Base-by-base conservation (phyloP, 2,888 invertebrate genomes). In the Acanthoscelides obtectus region DNA sequence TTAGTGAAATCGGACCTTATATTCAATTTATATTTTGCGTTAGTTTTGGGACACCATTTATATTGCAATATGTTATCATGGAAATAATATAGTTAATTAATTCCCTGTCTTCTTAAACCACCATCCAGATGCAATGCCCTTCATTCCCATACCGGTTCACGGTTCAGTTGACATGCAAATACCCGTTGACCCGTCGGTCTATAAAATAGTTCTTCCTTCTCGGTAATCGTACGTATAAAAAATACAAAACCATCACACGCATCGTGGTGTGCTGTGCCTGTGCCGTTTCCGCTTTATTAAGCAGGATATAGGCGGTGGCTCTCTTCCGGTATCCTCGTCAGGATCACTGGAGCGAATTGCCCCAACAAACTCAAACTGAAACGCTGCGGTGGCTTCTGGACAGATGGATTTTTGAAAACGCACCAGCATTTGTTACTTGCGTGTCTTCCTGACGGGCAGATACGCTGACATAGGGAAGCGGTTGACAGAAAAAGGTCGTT, bases 201-300 rank as follows among this genome's bases (percentile, higher is more conserved):
- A 45, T 12, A 45, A 45, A 45, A 45, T 45, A 45, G 45, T 45
- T 45, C 45, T 45, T 45, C 45, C 45, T 45, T 45, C 45, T 45
- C 12, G 45, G 45, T 17, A 45, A 45, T 45, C 5, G 45, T 12
- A 45, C 17, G n/a, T n/a, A 45, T 45, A 45, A 45, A 45, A 45
- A 45, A 45, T 45, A 45, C 45, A 45, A n/a, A 45, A 3, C 45
- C 45, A 45, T 45, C 45, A 45, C n/a, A n/a, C 45, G 45, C 45
- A 45, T 45, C 45, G 45, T 17, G 45, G 45, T 45, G 45, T 45
- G 45, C 45, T 45, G 45, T 45, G 45, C 45, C 45, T 81, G 80
- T 83, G 83, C 81, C 78, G 80, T 83, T 84, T 84, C 84, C 84
- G 82, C 83, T 81, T 83, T 83, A 83, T 83, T 83, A 82, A 81